These are phyloP conservation scores for Pseudochirops corinnae DNA, from an alignment of 2,797 vertebrate species.

Conservation along the genomic window DNA sequence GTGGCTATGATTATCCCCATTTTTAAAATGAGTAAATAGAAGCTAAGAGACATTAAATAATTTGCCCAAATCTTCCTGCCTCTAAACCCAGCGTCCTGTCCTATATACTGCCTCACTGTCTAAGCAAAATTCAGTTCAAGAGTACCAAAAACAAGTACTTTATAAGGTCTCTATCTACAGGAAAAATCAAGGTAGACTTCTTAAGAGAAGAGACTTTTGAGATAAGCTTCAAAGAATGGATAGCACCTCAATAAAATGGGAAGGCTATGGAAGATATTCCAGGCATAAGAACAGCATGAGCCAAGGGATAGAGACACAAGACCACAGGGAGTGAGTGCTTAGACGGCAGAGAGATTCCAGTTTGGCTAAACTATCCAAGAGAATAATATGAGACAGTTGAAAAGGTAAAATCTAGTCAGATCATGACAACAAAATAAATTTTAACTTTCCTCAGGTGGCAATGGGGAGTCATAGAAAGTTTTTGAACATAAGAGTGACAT, in stretches of 20 bases:
- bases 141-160: not conserved
- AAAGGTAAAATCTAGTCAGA: not conserved
- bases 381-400: not conserved
- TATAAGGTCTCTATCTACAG: not conserved
- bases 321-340: not conserved
- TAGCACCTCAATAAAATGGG: not conserved
- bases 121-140: not conserved
- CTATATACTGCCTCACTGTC: not conserved
- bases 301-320: not conserved
- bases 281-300: not conserved
- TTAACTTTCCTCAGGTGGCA: not conserved
- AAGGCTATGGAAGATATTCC: not conserved
- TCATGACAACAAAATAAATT: not conserved
- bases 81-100: not conserved
- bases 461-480: not conserved
- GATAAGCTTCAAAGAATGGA: not conserved
- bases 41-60: not conserved
- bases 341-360: not conserved
- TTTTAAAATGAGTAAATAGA: conserved; percentile 34
- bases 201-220: not conserved
- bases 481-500: not conserved
- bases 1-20: conserved; percentile 11
- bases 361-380: not conserved
- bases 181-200: not conserved
- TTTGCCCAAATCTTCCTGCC: not conserved